Evolutionary conservation across 2,113 vertebrate genomes (phyloP).

Genomic region (Nesoenas mayeri): DNA sequence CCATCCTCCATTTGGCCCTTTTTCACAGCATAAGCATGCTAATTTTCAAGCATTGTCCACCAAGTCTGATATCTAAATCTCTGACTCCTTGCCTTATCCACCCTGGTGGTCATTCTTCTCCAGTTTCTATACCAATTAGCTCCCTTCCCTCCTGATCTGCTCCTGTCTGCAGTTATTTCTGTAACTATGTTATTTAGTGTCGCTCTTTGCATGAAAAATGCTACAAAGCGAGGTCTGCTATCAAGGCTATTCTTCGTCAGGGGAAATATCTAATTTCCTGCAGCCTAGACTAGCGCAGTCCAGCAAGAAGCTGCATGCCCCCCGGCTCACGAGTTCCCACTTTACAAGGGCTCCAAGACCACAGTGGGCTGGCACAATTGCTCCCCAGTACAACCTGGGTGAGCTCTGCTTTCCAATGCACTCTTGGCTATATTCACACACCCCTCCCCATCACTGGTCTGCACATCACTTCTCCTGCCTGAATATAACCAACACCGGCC

Average conservation of each 20-base stretch:
- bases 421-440: neutral
- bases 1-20: neutral
- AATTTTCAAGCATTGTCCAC: neutral
- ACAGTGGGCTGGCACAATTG: neutral
- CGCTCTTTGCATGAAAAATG: neutral
- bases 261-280: neutral
- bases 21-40: neutral
- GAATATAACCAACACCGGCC: neutral
- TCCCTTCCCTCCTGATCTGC: accelerated
- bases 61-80: neutral
- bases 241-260: neutral
- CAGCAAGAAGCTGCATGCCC: neutral
- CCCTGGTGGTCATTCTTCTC: neutral
- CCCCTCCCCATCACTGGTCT: neutral
- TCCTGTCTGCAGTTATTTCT: neutral
- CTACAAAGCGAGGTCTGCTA: neutral
- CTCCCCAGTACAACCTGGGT: accelerated
- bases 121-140: neutral
- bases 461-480: neutral
- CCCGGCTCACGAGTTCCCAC: accelerated
- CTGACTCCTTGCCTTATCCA: neutral
- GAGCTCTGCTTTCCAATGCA: neutral
- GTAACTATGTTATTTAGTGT: neutral
- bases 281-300: neutral
- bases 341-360: accelerated